Evolutionary conservation across 1,140 invertebrate genomes (phyloP).

Genomic region (Cyphomyrmex costatus): DNA sequence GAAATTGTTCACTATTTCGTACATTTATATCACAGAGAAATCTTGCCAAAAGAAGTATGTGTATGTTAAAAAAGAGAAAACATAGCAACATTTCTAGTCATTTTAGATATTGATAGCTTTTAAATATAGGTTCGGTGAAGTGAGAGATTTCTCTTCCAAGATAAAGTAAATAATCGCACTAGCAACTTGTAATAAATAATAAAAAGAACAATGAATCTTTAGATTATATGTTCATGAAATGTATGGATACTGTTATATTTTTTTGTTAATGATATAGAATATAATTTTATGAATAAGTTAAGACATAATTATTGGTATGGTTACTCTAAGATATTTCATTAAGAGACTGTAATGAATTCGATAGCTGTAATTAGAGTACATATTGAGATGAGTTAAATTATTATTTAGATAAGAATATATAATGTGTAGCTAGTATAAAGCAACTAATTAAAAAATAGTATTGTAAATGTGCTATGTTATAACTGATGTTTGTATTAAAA

Average conservation of each 20-base stretch:
- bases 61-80: constrained; percentile 67
- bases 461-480: constrained; percentile 50
- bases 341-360: constrained; percentile 64
- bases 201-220: constrained; percentile 73
- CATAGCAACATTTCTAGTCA: constrained; percentile 82
- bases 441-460: constrained; percentile 52
- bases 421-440: constrained; percentile 38
- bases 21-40: constrained; percentile 83
- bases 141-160: constrained; percentile 76
- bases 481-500: constrained; percentile 63
- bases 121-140: constrained; percentile 45
- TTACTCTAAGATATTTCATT: constrained; percentile 71
- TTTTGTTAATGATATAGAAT: constrained; percentile 43
- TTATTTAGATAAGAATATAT: constrained; percentile 60
- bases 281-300: constrained; percentile 61
- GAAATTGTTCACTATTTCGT: constrained; percentile 82
- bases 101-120: constrained; percentile 73
- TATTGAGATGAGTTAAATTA: constrained; percentile 55
- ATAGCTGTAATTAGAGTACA: constrained; percentile 63
- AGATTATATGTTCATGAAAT: constrained; percentile 75
- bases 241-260: constrained; percentile 61
- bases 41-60: constrained; percentile 80
- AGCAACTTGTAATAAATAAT: constrained; percentile 67
- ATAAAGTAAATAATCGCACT: constrained; percentile 72
- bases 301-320: constrained; percentile 47